Percentiles rank a stretch among this genome's conserved stretches.
These are phyloP conservation scores for Pongo abelii DNA, from an alignment of 2,113 vertebrate genomes.

Conservation along the genomic window DNA sequence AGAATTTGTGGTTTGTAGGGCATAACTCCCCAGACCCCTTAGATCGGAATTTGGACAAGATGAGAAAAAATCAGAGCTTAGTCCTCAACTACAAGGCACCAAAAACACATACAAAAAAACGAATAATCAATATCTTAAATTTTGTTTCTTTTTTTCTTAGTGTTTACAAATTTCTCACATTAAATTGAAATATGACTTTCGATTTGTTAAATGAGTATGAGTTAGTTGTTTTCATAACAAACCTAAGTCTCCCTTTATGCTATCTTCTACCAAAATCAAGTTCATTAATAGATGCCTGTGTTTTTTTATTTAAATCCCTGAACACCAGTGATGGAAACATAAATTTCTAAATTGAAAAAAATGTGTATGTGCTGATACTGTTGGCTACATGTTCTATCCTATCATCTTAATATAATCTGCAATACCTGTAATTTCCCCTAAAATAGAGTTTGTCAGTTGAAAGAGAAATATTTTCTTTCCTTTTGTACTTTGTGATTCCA, in stretches of 20 bases:
- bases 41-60: too few species aligned
- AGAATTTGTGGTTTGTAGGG: too few species aligned
- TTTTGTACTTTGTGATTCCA: conserved; percentile 73
- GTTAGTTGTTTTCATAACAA: not conserved
- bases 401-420: conserved; percentile 60
- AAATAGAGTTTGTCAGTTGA: conserved; percentile 75
- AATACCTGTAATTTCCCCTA: conserved; percentile 49
- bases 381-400: not conserved
- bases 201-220: not conserved
- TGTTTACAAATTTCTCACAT: not conserved
- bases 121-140: conserved; percentile 1
- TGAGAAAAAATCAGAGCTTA: too few species aligned
- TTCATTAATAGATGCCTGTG: not conserved
- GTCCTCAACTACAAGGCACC: not conserved
- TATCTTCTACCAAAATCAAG: not conserved
- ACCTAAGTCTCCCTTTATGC: not conserved
- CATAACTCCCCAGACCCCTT: too few species aligned
- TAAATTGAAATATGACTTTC: not conserved
- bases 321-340: conserved; percentile 12
- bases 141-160: not conserved
- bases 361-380: conserved; percentile 31
- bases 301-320: conserved; percentile 31
- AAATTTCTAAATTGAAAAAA: conserved; percentile 34
- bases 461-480: conserved; percentile 82
- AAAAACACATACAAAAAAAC: not conserved